phyloP scores from a whole-genome alignment of 2,797 vertebrate genomes.

The Poecilia gillii region DNA sequence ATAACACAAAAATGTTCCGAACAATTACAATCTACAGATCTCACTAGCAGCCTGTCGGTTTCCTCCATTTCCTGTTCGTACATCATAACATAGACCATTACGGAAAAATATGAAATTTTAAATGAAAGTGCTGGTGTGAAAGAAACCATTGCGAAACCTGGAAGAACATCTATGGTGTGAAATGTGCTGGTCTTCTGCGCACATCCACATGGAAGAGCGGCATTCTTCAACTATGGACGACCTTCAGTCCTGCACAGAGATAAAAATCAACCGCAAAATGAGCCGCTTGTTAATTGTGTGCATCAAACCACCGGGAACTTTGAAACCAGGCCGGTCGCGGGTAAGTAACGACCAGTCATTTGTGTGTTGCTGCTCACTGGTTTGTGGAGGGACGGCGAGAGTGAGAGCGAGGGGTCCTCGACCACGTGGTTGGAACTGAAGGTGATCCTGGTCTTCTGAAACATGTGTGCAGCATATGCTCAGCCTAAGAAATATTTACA shows the following conservation, averaged over 20 bases:
- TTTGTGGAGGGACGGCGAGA: background rate
- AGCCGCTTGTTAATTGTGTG: constrained; percentile 14
- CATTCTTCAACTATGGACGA: background rate
- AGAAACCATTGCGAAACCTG: too few species aligned
- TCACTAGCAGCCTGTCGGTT: background rate
- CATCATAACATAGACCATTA: background rate
- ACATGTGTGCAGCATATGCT: constrained; percentile 65
- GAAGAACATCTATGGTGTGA: background rate
- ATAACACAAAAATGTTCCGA: background rate
- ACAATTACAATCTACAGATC: background rate
- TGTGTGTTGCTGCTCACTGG: constrained; percentile 17
- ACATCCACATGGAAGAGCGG: background rate
- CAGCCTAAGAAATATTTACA: constrained; percentile 55
- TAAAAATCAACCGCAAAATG: background rate
- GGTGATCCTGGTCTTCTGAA: constrained; percentile 31
- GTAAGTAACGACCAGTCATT: constrained; percentile 18
- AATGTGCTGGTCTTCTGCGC: background rate
- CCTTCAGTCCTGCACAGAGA: background rate
- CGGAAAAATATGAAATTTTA: too few species aligned
- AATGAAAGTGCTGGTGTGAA: too few species aligned
- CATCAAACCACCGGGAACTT: constrained; percentile 15
- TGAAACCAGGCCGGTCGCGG: constrained; percentile 24
- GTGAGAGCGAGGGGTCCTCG: background rate
- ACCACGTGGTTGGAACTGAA: constrained; percentile 37
- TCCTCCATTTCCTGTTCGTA: background rate